Evolutionary conservation across 2,888 invertebrate genomes (phyloP).

Genomic region (Polydrusus pterygomalis): DNA sequence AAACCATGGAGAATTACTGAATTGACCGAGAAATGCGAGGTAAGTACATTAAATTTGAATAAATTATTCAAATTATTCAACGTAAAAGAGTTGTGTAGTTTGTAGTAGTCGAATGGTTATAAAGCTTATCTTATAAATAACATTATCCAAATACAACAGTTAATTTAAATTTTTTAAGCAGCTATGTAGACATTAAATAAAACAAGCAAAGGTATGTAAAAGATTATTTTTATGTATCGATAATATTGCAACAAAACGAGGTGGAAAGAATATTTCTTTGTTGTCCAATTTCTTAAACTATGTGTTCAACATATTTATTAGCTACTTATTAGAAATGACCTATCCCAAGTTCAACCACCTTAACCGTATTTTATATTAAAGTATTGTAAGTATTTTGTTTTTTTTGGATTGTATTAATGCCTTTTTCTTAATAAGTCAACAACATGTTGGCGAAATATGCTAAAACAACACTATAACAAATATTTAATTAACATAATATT

Average conservation of each 20-base stretch:
- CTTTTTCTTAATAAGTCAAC: neutral
- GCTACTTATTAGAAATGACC: neutral
- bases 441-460: neutral
- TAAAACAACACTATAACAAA: neutral
- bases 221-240: neutral
- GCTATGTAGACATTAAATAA: neutral
- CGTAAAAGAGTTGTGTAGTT: constrained; percentile 14
- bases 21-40: constrained; percentile 9
- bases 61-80: constrained; percentile 41
- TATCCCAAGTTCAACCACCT: neutral
- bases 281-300: no score
- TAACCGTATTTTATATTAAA: neutral
- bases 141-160: neutral
- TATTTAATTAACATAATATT: no score
- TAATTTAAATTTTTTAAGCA: constrained; percentile 1
- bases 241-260: no score
- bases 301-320: no score
- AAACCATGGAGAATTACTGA: constrained; percentile 17
- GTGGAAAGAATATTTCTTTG: no score
- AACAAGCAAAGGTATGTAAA: neutral
- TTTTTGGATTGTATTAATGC: neutral
- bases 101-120: neutral
- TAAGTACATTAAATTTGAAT: constrained; percentile 26
- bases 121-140: neutral
- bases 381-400: neutral